Conservation (phyloP, 2,888 invertebrate genomes). For the Standfussiana lucernea region DNA sequence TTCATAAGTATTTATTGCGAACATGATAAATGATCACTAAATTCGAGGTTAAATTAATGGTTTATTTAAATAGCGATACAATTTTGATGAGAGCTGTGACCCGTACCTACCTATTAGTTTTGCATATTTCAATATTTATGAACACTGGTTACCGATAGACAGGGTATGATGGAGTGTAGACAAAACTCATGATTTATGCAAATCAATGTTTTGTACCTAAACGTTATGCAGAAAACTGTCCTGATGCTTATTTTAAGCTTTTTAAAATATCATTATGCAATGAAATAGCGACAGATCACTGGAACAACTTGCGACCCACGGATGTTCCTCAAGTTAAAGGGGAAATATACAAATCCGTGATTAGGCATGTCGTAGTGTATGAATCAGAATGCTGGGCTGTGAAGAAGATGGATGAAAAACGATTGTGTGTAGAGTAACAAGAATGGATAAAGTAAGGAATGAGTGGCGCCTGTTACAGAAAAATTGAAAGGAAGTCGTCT, state of each 20-base stretch:
- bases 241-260: neutral
- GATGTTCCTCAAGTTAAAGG: too few relatives aligned
- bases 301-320: too few relatives aligned
- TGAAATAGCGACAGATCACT: too few relatives aligned
- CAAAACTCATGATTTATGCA: constrained; percentile 6
- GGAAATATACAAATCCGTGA: too few relatives aligned
- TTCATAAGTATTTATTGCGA: neutral
- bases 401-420: too few relatives aligned
- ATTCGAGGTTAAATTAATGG: neutral
- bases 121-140: constrained; percentile 39
- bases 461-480: too few relatives aligned
- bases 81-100: constrained; percentile 17
- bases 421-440: too few relatives aligned
- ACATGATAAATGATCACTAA: neutral
- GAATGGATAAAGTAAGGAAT: too few relatives aligned
- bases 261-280: neutral
- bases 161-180: constrained; percentile 13
- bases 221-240: neutral
- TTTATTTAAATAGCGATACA: constrained; percentile 15
- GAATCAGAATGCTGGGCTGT: too few relatives aligned
- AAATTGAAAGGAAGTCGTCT: too few relatives aligned
- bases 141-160: constrained; percentile 1
- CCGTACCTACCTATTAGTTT: constrained; percentile 3
- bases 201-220: neutral
- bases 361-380: too few relatives aligned